Conservation (phyloP, 2,888 invertebrate genomes). For the Adineta ricciae region DNA sequence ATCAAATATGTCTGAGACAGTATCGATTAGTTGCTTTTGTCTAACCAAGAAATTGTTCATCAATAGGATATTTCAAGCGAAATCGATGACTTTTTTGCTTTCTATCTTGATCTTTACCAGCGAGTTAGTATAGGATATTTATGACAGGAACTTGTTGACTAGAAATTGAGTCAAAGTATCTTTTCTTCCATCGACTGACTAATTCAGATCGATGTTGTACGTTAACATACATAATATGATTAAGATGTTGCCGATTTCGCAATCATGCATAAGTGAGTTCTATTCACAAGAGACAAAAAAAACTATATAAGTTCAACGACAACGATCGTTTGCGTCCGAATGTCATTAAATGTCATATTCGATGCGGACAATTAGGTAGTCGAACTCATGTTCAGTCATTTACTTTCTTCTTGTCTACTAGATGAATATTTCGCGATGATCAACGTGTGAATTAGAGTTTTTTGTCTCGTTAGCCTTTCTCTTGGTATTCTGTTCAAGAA, state of each 20-base stretch:
- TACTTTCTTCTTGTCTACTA: neutral
- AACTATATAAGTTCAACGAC: neutral
- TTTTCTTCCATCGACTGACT: neutral
- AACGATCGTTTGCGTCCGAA: neutral
- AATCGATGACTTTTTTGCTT: neutral
- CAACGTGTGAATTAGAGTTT: neutral
- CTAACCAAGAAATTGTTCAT: neutral
- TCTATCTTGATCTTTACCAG: neutral
- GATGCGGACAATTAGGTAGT: conserved; percentile 13
- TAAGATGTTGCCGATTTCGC: conserved; percentile 1
- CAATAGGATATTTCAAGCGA: neutral
- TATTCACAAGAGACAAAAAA: neutral
- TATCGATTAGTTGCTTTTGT: neutral
- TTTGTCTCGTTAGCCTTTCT: neutral
- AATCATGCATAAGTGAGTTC: neutral
- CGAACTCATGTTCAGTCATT: neutral
- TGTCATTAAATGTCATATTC: neutral
- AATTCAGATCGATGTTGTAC: neutral
- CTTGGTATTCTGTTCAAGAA: neutral
- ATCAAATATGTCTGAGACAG: neutral
- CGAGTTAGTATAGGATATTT: neutral
- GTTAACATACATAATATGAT: neutral
- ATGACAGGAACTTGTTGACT: neutral
- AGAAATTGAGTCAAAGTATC: neutral
- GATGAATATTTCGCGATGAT: neutral